Evolutionary conservation across 2,113 vertebrate species (phyloP).

Genomic region (rat (Rattus norvegicus)): DNA sequence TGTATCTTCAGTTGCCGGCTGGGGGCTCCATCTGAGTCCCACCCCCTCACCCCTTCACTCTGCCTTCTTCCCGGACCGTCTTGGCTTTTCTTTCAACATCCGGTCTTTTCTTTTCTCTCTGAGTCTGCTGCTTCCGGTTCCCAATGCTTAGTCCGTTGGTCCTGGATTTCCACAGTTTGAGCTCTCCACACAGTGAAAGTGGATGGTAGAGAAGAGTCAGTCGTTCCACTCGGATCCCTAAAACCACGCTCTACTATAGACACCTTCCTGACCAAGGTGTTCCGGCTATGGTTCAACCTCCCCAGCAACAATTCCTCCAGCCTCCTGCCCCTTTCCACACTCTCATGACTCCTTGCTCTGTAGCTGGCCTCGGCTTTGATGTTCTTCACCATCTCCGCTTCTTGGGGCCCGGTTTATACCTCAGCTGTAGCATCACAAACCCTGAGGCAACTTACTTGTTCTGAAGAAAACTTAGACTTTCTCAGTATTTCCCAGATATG

Average conservation of each 20-base stretch:
- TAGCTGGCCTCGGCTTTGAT: neutral
- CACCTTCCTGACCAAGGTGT: too few relatives aligned
- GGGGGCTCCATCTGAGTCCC: fast-evolving
- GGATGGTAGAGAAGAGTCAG: neutral
- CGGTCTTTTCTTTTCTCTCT: neutral
- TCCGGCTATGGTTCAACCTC: neutral
- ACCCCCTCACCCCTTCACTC: neutral
- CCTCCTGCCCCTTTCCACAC: neutral
- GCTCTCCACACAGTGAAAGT: neutral
- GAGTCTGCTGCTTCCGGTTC: neutral
- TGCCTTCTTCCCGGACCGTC: neutral
- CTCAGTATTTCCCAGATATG: neutral
- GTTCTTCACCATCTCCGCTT: neutral
- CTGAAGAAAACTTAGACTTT: neutral
- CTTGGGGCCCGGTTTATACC: neutral
- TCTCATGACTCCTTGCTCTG: neutral
- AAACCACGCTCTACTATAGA: neutral
- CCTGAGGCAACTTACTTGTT: neutral
- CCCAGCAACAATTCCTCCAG: neutral
- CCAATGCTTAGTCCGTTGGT: neutral
- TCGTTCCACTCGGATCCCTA: neutral
- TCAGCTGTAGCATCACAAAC: neutral
- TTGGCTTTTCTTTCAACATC: neutral
- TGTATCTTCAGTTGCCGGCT: neutral
- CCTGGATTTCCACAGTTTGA: neutral